Evolutionary conservation across 2,797 vertebrate species (phyloP).

Genomic region (Craterocephalus amniculus): DNA sequence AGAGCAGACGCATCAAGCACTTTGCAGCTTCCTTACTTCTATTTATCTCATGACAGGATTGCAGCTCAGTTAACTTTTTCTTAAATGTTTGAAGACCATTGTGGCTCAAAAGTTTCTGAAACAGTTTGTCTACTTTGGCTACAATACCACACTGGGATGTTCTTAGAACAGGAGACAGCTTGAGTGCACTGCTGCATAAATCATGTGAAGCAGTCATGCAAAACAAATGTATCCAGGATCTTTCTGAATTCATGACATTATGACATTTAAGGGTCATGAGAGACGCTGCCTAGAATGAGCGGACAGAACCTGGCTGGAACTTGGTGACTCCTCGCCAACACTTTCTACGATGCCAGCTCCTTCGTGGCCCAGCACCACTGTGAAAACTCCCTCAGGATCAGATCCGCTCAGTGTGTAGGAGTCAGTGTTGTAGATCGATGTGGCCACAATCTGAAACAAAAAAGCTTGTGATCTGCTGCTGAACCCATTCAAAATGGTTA

Average conservation of each 20-base stretch:
- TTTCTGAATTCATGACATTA: too few species aligned
- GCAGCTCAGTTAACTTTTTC: too few species aligned
- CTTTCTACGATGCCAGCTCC: constrained; percentile 92
- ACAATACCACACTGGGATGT: background rate
- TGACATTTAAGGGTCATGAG: too few species aligned
- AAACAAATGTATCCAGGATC: background rate
- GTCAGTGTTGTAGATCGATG: constrained; percentile 93
- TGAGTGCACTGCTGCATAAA: background rate
- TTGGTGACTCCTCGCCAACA: constrained; percentile 89
- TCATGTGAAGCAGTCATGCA: background rate
- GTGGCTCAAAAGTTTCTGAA: background rate
- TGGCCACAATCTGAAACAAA: constrained; percentile 85
- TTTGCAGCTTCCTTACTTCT: background rate
- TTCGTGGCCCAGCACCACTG: constrained; percentile 92
- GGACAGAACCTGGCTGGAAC: constrained; percentile 82
- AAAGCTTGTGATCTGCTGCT: background rate
- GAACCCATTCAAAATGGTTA: background rate
- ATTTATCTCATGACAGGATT: background rate
- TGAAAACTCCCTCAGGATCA: constrained; percentile 91
- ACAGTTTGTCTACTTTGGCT: background rate
- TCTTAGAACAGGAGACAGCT: too few species aligned
- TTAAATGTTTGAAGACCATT: too few species aligned
- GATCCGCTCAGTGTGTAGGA: constrained; percentile 91
- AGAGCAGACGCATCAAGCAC: background rate
- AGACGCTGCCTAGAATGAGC: too few species aligned